Percentiles rank a stretch among this genome's conserved stretches.
phyloP scores from a whole-genome alignment of 1,140 invertebrate genomes.

The Caenorhabditis briggsae region DNA sequence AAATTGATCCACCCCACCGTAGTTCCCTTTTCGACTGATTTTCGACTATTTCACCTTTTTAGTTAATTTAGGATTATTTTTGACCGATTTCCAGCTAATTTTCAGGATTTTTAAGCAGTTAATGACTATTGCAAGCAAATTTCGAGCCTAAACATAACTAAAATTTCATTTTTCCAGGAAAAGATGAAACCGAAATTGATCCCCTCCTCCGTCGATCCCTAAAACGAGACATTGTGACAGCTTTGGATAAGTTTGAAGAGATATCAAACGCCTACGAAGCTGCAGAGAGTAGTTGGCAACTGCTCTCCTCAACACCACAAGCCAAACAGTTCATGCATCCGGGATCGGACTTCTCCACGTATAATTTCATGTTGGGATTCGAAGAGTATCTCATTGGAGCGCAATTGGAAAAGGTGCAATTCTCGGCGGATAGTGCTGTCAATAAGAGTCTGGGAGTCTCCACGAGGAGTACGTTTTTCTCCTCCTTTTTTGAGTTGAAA shows the following conservation, averaged over 20 bases:
- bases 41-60: too few relatives aligned
- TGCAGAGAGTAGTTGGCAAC: slow-evolving; percentile 5
- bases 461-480: not conserved
- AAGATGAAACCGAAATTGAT: not conserved
- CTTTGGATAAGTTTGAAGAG: not conserved
- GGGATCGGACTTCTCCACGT: not conserved
- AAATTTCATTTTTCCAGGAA: too few relatives aligned
- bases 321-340: slow-evolving; percentile 29
- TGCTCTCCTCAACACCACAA: not conserved
- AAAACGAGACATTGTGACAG: not conserved
- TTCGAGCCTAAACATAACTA: too few relatives aligned
- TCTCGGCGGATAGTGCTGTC: not conserved
- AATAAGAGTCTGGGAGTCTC: slow-evolving; percentile 20
- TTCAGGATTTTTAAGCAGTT: too few relatives aligned
- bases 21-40: too few relatives aligned
- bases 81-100: too few relatives aligned
- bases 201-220: not conserved
- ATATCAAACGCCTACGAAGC: not conserved
- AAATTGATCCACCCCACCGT: not conserved
- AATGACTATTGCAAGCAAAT: too few relatives aligned
- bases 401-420: slow-evolving; percentile 7
- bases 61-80: too few relatives aligned
- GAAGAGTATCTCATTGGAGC: slow-evolving; percentile 36
- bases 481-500: not conserved
- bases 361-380: slow-evolving; percentile 36